phyloP scores from a whole-genome alignment of 2,113 vertebrate species.

The Micronycteris hirsuta region DNA sequence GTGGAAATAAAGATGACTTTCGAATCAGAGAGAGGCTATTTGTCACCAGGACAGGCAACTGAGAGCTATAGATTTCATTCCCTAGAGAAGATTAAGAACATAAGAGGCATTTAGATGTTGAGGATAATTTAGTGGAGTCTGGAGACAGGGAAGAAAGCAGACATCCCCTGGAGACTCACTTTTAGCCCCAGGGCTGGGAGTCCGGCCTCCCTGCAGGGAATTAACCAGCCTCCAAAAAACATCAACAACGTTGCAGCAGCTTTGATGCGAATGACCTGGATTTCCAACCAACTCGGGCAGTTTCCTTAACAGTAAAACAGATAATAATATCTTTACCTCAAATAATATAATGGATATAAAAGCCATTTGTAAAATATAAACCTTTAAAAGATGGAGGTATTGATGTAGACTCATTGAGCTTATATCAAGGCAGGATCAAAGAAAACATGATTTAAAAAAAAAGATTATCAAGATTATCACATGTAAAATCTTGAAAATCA shows the following conservation, averaged over 20 bases:
- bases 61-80: conserved; percentile 14
- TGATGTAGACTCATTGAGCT: neutral
- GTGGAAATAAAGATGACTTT: conserved; percentile 13
- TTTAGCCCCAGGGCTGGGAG: neutral
- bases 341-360: neutral
- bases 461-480: neutral
- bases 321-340: neutral
- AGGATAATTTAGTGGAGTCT: neutral
- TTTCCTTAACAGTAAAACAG: neutral
- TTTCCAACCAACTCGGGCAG: neutral
- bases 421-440: neutral
- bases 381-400: neutral
- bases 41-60: neutral
- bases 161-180: neutral
- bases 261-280: neutral
- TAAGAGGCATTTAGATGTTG: conserved; percentile 6
- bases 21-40: neutral
- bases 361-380: neutral
- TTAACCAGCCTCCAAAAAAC: neutral
- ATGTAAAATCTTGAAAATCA: neutral
- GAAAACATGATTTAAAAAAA: neutral
- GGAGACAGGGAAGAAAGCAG: neutral
- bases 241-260: neutral
- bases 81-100: conserved; percentile 8
- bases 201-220: neutral